phyloP scores from a whole-genome alignment of 2,888 invertebrate genomes.

The Harpalus rufipes region DNA sequence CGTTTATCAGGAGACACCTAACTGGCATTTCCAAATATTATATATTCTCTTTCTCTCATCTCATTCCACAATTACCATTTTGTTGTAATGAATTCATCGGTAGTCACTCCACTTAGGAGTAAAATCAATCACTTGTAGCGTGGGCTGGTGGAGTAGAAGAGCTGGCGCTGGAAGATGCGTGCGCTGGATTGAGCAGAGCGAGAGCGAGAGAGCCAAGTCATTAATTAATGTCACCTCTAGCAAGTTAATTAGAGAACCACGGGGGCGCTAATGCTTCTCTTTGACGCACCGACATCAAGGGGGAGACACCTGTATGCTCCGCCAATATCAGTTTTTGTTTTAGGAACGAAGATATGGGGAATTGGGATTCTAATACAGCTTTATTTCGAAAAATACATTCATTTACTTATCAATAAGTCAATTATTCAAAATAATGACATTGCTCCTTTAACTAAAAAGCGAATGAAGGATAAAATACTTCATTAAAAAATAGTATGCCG shows the following conservation, averaged over 20 bases:
- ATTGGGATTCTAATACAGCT: not conserved
- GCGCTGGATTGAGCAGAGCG: constrained; percentile 33
- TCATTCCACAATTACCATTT: not conserved
- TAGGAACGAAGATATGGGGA: not conserved
- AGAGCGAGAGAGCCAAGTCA: constrained; percentile 54
- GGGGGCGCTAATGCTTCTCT: constrained; percentile 68
- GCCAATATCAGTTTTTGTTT: not conserved
- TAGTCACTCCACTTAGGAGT: constrained; percentile 31
- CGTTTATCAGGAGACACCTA: too few species aligned
- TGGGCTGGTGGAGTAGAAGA: constrained; percentile 9
- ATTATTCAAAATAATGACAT: too few species aligned
- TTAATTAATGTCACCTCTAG: constrained; percentile 70
- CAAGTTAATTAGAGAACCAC: constrained; percentile 69
- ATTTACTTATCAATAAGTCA: too few species aligned
- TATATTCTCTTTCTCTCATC: too few species aligned
- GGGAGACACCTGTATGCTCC: not conserved
- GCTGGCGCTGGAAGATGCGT: constrained; percentile 30
- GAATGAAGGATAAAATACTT: too few species aligned
- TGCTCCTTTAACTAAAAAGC: too few species aligned
- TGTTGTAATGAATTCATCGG: constrained; percentile 42
- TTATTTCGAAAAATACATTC: not conserved
- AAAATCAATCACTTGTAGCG: constrained; percentile 50
- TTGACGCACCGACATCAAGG: constrained; percentile 52
- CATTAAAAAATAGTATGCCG: too few species aligned
- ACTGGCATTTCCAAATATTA: too few species aligned